phyloP scores from a whole-genome alignment of 2,113 vertebrate genomes.

The Octodon degus region DNA sequence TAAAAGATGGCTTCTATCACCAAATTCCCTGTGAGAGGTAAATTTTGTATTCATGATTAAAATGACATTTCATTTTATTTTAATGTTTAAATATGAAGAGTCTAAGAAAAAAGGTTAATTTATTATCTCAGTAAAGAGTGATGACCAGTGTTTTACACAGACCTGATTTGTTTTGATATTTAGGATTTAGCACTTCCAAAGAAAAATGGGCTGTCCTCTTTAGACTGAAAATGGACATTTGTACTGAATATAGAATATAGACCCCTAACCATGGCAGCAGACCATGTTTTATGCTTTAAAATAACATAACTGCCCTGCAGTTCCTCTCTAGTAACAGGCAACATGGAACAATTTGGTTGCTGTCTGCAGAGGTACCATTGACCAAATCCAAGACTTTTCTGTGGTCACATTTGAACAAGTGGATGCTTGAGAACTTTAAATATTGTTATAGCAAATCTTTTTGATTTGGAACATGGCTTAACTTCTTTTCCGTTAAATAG shows the following conservation, averaged over 20 bases:
- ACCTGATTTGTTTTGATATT: constrained; percentile 52
- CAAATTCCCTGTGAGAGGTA: constrained; percentile 2
- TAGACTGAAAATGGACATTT: not conserved
- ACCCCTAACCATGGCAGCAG: not conserved
- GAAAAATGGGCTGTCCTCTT: constrained; percentile 11
- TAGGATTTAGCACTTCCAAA: constrained; percentile 25
- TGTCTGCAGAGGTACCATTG: not conserved
- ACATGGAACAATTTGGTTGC: not conserved
- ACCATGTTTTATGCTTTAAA: not conserved
- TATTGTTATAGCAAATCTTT: not conserved
- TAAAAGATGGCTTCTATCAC: constrained; percentile 47
- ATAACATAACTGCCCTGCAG: not conserved
- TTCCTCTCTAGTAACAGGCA: not conserved
- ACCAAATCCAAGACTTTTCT: not conserved
- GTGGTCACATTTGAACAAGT: not conserved
- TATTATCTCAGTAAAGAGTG: not conserved
- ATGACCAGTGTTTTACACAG: not conserved
- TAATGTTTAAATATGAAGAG: constrained; percentile 14
- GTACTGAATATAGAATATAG: not conserved
- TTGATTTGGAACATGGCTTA: constrained; percentile 15
- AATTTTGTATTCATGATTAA: not conserved
- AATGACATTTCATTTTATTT: constrained; percentile 9
- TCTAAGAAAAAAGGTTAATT: constrained; percentile 37
- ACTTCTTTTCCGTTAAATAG: constrained; percentile 43
- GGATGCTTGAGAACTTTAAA: not conserved